Base-by-base conservation (phyloP, 2,113 vertebrate genomes). In the Centropus bengalensis region DNA sequence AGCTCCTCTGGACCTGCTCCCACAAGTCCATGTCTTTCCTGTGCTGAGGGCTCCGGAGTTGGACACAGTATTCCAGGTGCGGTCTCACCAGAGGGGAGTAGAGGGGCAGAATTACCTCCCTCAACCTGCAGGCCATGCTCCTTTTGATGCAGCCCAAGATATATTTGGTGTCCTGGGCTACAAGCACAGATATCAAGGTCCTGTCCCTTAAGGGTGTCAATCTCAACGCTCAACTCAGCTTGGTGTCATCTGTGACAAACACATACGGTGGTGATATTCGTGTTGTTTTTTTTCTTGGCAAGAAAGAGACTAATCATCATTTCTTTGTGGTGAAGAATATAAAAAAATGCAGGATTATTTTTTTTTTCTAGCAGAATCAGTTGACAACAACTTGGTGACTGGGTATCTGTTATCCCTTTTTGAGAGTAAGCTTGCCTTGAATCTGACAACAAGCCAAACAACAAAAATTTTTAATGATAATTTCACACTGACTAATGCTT, bases 181-280 rank as follows among this genome's bases (percentile, higher is more conserved):
- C 45, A 47, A 18, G 45, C 18, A 19, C 45, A 47, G 8, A 47
- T 47, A 20, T 47, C 47, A 47, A 47, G 47, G 47, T 47, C 47
- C 47, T 47, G 45, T 47, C 45, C 45, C 8, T 47, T 8, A 47
- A 18, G 19, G 45, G 45, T 47, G 45, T 47, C 45, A 47, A 18
- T 20, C 47, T 47, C 47, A 47, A 5, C 7, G 21, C 45, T 47
- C 18, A 47, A 6, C 47, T 47, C 47, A 47, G 19, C 47, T 47
- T 47, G 47, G 47, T 47, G 47, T 47, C 10, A 22, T 47, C 47
- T 19, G 47, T 47, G 47, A 20, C 14, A 86, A 77, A 30, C 18
- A 8, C 5, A 14, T 0, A 0, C 20, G 55, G 28, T 45, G 8
- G 22, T 49, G 28, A 33, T 23, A 26, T 14, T 88, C 14, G 2